A percentile compares a stretch with the other conserved stretches of the same genome.
phyloP scores from a whole-genome alignment of 2,797 vertebrate genomes.

The Megalops cyprinoides region DNA sequence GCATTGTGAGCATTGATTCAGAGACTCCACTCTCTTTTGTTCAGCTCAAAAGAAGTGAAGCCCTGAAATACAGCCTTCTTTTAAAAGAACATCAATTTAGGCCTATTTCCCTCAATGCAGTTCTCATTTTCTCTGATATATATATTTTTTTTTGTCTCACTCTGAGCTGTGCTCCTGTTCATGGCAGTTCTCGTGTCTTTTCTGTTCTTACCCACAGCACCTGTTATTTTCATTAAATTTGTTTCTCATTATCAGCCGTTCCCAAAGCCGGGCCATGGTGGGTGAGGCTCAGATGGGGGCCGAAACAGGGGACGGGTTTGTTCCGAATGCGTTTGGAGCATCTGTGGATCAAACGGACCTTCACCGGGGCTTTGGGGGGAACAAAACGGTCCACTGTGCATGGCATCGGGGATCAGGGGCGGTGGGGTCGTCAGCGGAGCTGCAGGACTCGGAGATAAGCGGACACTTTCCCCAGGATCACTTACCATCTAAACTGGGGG shows the following conservation, averaged over 20 bases:
- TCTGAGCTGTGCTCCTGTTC: neutral
- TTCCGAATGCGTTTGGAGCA: neutral
- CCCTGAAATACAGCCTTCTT: neutral
- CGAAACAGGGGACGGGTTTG: neutral
- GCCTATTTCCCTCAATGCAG: neutral
- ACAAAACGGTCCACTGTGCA: constrained; percentile 64
- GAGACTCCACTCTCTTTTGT: neutral
- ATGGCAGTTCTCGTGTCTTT: neutral
- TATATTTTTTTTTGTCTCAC: neutral
- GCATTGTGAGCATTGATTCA: neutral
- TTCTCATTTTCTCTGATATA: neutral
- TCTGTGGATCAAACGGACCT: constrained; percentile 56
- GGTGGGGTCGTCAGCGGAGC: constrained; percentile 13
- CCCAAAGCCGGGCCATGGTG: too few species aligned
- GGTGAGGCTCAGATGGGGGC: too few species aligned
- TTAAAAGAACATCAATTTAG: constrained; percentile 3
- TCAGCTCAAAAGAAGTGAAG: neutral
- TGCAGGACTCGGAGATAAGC: constrained; percentile 28
- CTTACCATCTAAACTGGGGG: constrained; percentile 58
- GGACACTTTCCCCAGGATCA: constrained; percentile 53
- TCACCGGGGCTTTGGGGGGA: constrained; percentile 29
- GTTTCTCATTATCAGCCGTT: neutral
- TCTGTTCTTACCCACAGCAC: neutral
- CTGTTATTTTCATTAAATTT: neutral
- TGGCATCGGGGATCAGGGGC: constrained; percentile 34